Conservation (phyloP, 2,888 invertebrate genomes). For the Asteroscopus sphinx region DNA sequence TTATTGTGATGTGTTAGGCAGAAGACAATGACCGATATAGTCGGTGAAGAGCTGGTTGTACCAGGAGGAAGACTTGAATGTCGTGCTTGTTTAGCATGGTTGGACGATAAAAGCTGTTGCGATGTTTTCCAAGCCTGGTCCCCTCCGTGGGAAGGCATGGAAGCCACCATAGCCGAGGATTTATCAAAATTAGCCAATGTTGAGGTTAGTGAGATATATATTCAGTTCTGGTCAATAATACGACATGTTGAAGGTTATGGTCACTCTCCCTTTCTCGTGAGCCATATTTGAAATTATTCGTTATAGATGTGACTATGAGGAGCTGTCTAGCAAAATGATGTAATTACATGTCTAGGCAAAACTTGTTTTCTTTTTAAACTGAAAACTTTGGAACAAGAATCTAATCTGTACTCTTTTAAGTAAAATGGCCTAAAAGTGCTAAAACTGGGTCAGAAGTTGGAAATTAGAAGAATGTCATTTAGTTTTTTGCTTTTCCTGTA, state of each 20-base stretch:
- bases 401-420: too few relatives aligned
- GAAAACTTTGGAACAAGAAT: too few relatives aligned
- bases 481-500: too few relatives aligned
- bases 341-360: too few relatives aligned
- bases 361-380: too few relatives aligned
- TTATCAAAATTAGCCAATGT: constrained; percentile 73
- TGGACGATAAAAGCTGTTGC: constrained; percentile 59
- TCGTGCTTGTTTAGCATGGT: constrained; percentile 73
- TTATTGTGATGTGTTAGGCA: constrained; percentile 38
- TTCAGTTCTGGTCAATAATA: background rate
- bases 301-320: too few relatives aligned
- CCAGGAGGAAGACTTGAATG: constrained; percentile 64
- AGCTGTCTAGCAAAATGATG: too few relatives aligned
- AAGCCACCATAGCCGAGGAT: constrained; percentile 75
- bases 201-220: constrained; percentile 64
- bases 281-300: background rate
- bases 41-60: constrained; percentile 1
- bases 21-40: constrained; percentile 44
- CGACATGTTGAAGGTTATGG: background rate
- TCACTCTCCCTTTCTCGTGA: background rate
- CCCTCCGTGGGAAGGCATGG: constrained; percentile 73
- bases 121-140: constrained; percentile 75
- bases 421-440: too few relatives aligned
- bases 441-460: too few relatives aligned
- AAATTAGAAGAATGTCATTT: too few relatives aligned